These are phyloP conservation scores for Anthoscopus minutus DNA, from an alignment of 2,113 vertebrate genomes.

Conservation along the genomic window DNA sequence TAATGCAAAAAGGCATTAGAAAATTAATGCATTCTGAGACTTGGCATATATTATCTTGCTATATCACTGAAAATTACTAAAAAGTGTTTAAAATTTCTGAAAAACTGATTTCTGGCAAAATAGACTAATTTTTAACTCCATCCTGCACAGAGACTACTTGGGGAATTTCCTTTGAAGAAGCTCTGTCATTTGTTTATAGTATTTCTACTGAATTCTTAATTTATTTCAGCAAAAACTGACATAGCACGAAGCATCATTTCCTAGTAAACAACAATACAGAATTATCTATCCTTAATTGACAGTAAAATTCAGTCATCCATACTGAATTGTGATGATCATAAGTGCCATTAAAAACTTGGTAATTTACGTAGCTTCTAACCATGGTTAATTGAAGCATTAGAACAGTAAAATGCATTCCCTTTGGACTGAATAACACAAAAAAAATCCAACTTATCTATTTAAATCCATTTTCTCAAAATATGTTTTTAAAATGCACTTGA, in stretches of 20 bases:
- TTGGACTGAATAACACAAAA: background rate
- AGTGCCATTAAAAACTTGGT: conserved; percentile 27
- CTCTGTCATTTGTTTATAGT: background rate
- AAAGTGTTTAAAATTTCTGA: background rate
- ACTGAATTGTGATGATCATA: conserved; percentile 47
- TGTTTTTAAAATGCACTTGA: conserved; percentile 15
- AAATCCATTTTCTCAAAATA: conserved; percentile 35
- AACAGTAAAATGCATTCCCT: conserved; percentile 11
- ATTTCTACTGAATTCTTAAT: background rate
- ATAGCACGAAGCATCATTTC: conserved; percentile 28
- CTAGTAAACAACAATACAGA: conserved; percentile 39
- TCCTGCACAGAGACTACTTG: background rate
- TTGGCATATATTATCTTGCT: background rate
- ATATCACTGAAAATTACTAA: background rate
- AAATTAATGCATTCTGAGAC: background rate
- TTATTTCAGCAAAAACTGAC: background rate
- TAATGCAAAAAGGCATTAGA: background rate
- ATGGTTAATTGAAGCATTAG: conserved; percentile 42
- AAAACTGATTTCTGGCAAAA: background rate
- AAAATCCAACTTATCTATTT: background rate
- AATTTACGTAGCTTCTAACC: conserved; percentile 56
- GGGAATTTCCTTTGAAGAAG: background rate
- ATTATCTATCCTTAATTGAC: conserved; percentile 29
- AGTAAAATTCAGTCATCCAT: conserved; percentile 60
- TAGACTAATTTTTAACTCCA: background rate